Conservation (phyloP, 2,888 invertebrate genomes). For the Drosophila nr. fundita region DNA sequence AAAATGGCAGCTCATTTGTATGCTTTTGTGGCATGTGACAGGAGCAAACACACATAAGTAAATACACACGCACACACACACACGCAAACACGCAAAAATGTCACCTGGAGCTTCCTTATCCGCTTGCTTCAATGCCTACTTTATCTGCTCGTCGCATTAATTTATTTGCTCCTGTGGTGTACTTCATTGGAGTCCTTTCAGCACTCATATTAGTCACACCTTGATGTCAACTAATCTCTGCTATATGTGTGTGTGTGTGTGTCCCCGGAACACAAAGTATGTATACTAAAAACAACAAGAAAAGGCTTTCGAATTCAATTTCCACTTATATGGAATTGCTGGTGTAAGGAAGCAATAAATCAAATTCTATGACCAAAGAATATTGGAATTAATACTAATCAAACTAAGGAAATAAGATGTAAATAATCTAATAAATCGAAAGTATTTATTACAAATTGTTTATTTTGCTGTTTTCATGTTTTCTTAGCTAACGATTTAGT, state of each 20-base stretch:
- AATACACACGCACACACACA: conserved; percentile 14
- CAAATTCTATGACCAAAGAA: not conserved
- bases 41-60: conserved; percentile 12
- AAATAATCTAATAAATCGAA: not conserved
- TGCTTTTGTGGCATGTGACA: conserved; percentile 56
- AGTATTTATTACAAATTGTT: not conserved
- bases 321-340: not conserved
- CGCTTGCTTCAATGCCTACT: not conserved
- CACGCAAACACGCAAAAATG: not conserved
- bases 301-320: not conserved
- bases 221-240: not conserved
- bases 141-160: conserved; percentile 19
- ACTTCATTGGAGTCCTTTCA: conserved; percentile 20
- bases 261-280: not conserved
- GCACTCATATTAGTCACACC: conserved; percentile 27
- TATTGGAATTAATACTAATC: not conserved
- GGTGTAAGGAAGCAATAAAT: not conserved
- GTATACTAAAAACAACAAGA: not conserved
- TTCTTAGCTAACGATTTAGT: not conserved
- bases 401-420: no score
- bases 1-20: conserved; percentile 68
- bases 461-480: not conserved
- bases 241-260: not conserved
- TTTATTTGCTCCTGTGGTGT: conserved; percentile 45
- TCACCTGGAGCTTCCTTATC: conserved; percentile 1